These are phyloP conservation scores for Cynopterus sphinx DNA, from an alignment of 2,797 vertebrate species.

Conservation along the genomic window DNA sequence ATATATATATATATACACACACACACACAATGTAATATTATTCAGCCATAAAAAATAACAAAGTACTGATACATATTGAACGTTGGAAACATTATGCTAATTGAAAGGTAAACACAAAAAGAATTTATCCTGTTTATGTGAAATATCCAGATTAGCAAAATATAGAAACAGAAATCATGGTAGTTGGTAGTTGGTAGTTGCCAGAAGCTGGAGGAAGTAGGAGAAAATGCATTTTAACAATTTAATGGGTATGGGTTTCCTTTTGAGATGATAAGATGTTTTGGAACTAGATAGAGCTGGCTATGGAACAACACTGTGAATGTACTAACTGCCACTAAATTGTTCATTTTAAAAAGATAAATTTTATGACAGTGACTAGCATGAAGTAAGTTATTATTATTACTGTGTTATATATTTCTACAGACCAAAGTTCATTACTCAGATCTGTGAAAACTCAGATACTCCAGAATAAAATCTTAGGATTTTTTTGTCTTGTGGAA, in stretches of 20 bases:
- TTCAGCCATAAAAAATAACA: neutral
- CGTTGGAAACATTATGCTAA: neutral
- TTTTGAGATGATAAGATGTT: conserved; percentile 20
- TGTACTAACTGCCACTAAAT: conserved; percentile 1
- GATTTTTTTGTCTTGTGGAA: neutral
- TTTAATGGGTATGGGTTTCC: neutral
- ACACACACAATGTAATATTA: neutral
- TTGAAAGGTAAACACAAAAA: neutral
- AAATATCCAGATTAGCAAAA: conserved; percentile 1
- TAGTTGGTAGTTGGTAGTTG: neutral
- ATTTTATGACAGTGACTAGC: neutral
- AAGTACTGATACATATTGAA: neutral
- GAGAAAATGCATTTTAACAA: neutral
- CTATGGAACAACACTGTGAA: neutral
- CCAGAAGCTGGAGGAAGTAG: neutral
- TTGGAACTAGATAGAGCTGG: neutral
- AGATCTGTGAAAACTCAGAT: neutral
- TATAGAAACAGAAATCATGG: neutral
- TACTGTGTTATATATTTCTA: neutral
- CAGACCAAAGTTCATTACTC: neutral
- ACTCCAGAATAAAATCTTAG: neutral
- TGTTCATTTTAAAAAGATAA: conserved; percentile 23
- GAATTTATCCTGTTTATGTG: neutral
- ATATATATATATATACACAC: too few relatives aligned
- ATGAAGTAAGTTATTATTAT: conserved; percentile 5